Base-by-base conservation (phyloP, 2,888 invertebrate genomes). In the Stratiomys singularior region DNA sequence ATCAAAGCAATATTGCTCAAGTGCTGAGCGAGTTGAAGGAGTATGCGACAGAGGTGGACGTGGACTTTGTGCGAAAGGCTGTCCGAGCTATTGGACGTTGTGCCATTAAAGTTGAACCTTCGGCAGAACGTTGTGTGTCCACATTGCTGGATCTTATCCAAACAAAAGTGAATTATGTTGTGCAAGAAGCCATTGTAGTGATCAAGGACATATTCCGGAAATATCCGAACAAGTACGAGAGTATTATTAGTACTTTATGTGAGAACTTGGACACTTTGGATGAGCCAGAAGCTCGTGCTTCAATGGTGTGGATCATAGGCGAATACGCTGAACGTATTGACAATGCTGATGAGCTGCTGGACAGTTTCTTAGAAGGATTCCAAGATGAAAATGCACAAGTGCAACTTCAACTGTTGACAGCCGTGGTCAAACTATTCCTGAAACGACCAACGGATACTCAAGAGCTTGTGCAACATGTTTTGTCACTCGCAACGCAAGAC, bases 281-380 rank as follows among this genome's bases (percentile, higher is more conserved):
- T 86, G 99, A 99, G 85, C 99, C 99, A 0, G 99, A 99, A 86
- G 99, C 99, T 0, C 90, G 99, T 82, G 99, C 99, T 3, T 97
- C 97, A 7, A 99, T 99, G 99, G 99, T 94, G 18, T 94, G 94
- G 94, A 94, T 94, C 77, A 94, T 94, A 80, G 99, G 98, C 23
- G 99, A 99, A 88, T 99, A 99, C 87, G 99, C 99, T 0, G 99
- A 99, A 86, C 93, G 99, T 81, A 99, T 99, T 82, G 99, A 99
- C 88, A 99, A 99, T 86, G 99, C 99, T 0, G 99, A 99, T 84
- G 99, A 99, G 84, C 89, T 99, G 30, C 89, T 99, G 23, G 99
- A 99, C 86, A 97, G 97, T 80, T 99, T 99, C 89, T 89, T 99
- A 7, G 99, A 99, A 88, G 99, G 97, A 13, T 98, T 98, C 89